A percentile compares a stretch with the other conserved stretches of the same genome.
These are phyloP conservation scores for Hippocampus barbouri DNA, from an alignment of 2,113 vertebrate species.

Conservation along the genomic window DNA sequence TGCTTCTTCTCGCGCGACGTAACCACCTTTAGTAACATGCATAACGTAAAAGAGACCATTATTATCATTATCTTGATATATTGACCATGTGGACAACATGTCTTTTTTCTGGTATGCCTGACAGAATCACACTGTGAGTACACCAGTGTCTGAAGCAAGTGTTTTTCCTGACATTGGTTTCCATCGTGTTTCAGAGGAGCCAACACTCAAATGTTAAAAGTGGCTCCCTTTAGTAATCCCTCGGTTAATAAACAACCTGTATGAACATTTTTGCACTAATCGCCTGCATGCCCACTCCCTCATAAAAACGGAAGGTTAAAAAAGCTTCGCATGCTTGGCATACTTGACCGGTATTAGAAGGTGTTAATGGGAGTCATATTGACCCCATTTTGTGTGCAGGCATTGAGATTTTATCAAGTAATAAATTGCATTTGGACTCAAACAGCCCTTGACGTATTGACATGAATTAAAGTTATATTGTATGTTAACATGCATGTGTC, in stretches of 20 bases:
- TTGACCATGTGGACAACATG: background rate
- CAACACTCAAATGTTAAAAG: slow-evolving; percentile 17
- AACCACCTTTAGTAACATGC: no score
- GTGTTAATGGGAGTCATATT: slow-evolving; percentile 34
- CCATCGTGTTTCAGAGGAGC: slow-evolving; percentile 7
- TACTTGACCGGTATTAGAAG: slow-evolving; percentile 45
- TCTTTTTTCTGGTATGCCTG: background rate
- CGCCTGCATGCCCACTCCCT: slow-evolving; percentile 15
- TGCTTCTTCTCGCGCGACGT: no score
- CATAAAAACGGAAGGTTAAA: slow-evolving; percentile 29
- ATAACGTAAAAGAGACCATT: no score
- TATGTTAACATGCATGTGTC: background rate
- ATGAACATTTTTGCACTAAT: slow-evolving; percentile 40
- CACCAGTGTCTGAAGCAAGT: background rate
- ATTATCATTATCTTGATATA: slow-evolving; percentile 17
- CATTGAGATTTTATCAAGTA: slow-evolving; percentile 17
- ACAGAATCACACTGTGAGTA: background rate
- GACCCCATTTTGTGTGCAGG: slow-evolving; percentile 12
- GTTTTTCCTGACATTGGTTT: background rate
- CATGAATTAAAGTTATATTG: background rate
- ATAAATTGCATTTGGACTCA: slow-evolving; percentile 28
- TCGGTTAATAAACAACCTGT: slow-evolving; percentile 27
- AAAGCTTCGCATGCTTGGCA: slow-evolving; percentile 32
- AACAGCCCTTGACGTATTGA: background rate
- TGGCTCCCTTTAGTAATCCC: slow-evolving; percentile 14